phyloP scores from a whole-genome alignment of 37 sponge, comb jelly and placozoan species.

The Amphimedon queenslandica region DNA sequence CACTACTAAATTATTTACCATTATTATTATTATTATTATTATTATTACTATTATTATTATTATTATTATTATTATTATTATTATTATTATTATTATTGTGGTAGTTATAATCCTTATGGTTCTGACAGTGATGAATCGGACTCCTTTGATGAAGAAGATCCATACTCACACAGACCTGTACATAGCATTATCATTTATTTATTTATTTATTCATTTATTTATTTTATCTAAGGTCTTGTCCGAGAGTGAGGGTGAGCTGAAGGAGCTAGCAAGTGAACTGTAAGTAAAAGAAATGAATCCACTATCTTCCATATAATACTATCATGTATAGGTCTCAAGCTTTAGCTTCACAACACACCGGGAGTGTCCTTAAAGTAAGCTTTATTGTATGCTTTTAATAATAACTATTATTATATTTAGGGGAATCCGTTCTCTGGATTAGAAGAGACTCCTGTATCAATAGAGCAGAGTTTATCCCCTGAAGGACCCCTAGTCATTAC shows the following conservation, averaged over 20 bases:
- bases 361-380: neutral
- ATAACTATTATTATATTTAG: too few species aligned
- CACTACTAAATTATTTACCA: neutral
- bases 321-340: conserved; percentile 5
- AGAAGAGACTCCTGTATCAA: neutral
- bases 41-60: neutral
- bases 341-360: conserved; percentile 1
- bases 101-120: conserved; percentile 38
- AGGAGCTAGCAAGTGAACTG: neutral
- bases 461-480: neutral
- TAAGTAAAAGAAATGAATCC: neutral
- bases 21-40: neutral
- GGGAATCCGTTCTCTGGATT: too few species aligned
- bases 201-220: neutral
- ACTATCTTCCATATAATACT: neutral
- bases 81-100: neutral
- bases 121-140: conserved; percentile 25
- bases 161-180: neutral
- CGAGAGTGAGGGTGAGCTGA: conserved; percentile 9
- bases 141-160: neutral
- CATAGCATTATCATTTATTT: neutral
- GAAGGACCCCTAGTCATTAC: conserved; percentile 34
- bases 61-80: neutral
- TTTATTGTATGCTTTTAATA: too few species aligned
- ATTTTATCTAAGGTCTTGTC: neutral